Base-by-base conservation (phyloP, 2,797 vertebrate species). In the Rhinoraja longicauda region DNA sequence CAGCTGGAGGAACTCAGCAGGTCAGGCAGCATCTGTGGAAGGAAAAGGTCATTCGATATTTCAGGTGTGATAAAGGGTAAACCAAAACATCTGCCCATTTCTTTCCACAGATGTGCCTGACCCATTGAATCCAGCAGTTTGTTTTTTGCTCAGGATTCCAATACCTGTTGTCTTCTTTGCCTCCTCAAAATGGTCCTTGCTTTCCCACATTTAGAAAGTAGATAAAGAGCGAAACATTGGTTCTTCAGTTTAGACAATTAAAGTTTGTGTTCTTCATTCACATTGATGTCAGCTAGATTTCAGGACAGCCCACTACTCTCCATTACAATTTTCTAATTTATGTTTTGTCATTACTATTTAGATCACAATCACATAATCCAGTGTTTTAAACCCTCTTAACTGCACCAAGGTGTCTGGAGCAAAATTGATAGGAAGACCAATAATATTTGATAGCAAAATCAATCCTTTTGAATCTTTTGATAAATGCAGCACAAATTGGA, bases 371-470 rank as follows among this genome's bases (percentile, higher is more conserved):
- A 24, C 78, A 81, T 13, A 3, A 12, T 57, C 32, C 53, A 53
- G 45, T 81, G 24, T 59, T 59, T 45, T 81, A 39, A 39, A 59
- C 26, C 45, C 10, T 0, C 21, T 26, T 57, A 13, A 81, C 8
- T 81, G 39, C 78, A 57, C 12, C 26, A 19, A 1, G 36, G 10
- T 59, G 24, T 6, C 4, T 84, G 81, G 81, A 84, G 12, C 10
- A 32, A n/a, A 77, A 77, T 77, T 32, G 75, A 77, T 77, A 77
- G 10, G 19, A 19, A 29, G 53, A 12, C 26, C 29, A 53, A 59
- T 84, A 84, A 59, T 57, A 84, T 59, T 59, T 84, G 81, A 59
- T 84, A 53, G 36, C 24, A 45, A 82, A 82, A 82, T 82, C 17
- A 53, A 82, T 82, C 9, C 26, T 82, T 53, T 26, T 57, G 45